Conservation (phyloP, 2,888 invertebrate genomes). For the Tridacna gigas region DNA sequence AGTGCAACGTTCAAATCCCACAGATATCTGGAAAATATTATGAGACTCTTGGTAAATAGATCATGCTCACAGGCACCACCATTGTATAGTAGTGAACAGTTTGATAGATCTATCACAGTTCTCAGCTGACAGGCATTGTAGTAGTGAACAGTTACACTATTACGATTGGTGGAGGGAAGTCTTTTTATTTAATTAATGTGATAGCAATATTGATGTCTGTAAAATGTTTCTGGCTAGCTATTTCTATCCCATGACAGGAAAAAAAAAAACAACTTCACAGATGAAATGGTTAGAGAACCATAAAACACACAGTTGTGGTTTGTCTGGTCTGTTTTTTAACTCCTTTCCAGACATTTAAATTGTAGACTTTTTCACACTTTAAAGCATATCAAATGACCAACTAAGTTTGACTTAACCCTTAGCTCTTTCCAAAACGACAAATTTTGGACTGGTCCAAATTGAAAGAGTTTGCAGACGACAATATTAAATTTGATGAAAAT, state of each 20-base stretch:
- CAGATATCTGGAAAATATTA: slow-evolving; percentile 7
- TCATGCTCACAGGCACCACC: slow-evolving; percentile 4
- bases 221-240: slow-evolving; percentile 17
- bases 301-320: neutral
- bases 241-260: neutral
- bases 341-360: too few relatives aligned
- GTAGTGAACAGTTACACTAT: slow-evolving; percentile 29
- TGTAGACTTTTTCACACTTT: too few relatives aligned
- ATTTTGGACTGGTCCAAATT: too few relatives aligned
- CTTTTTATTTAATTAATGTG: slow-evolving; percentile 28
- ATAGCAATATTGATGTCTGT: slow-evolving; percentile 28
- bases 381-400: too few relatives aligned
- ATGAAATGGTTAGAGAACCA: slow-evolving; percentile 1
- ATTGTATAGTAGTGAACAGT: slow-evolving; percentile 27
- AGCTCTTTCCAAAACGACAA: too few relatives aligned
- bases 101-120: slow-evolving; percentile 27
- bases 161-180: slow-evolving; percentile 21
- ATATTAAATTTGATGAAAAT: too few relatives aligned
- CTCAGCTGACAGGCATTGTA: slow-evolving; percentile 24
- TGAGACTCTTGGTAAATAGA: neutral
- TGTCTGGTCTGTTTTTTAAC: too few relatives aligned
- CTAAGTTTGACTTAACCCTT: too few relatives aligned
- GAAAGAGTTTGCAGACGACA: too few relatives aligned
- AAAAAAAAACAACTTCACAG: neutral
- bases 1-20: too few relatives aligned